Evolutionary conservation across 2,113 vertebrate genomes (phyloP), one percentile per base, ranked within the genome.

Genomic region (Ailurus styani): DNA sequence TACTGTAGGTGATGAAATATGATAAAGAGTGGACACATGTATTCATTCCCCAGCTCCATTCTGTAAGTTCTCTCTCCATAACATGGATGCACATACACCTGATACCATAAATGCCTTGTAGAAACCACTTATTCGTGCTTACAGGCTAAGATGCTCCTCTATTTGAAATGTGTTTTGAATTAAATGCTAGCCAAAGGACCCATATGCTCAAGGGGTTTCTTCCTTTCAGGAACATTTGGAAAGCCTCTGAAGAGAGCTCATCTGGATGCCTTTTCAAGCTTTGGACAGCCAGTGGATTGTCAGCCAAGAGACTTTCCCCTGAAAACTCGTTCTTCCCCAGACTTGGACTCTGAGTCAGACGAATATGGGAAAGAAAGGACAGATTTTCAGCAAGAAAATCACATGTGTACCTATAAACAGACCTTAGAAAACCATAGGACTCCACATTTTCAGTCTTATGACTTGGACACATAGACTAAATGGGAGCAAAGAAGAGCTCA

Each of bases 171-270:
- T 42, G 20, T 91, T n/a, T 62, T 78, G 70, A 52, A 10, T 23
- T 34, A 13, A 27, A 4, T 87, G 20, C 50, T 52, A 29, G 37
- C 45, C 45, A 45, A 81, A 90, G 47, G 82, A 78, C 25, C 66
- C 18, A 0, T 1, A 6, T 18, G 21, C 64, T 97, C 90, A 97
- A 37, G 45, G 55, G 66, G 78, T 87, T 64, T 93, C 66, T 98
- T 23, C 98, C 31, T 98, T 98, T 50, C 97, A 99, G 99, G 99
- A 86, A 99, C 99, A 6, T 99, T 99, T 98, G 99, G 99, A 87
- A 99, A 99, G 96, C 98, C 99, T 92, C 98, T 99, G 68, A 99
- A 99, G 99, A 99, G 98, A 96, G 98, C 99, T 68, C 99, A 98
- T 55, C 98, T 98, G 93, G 99, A 99, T 23, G 97, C 98, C 10